Base-by-base conservation (phyloP, 2,888 invertebrate genomes). In the Diadromus collaris region DNA sequence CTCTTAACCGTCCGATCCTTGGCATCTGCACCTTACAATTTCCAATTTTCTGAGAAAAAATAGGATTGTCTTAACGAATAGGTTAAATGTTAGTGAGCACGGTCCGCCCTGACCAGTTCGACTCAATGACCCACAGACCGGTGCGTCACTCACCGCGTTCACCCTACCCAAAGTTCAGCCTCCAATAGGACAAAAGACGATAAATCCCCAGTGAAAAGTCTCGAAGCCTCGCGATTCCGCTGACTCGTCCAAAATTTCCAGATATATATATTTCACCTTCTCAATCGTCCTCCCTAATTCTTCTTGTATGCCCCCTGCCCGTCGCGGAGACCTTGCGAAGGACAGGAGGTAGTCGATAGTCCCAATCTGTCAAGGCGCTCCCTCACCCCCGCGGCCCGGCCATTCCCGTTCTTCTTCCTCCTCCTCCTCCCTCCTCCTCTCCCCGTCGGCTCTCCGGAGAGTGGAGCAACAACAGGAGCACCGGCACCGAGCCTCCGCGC, bases 301-400 rank as follows among this genome's bases (percentile, higher is more conserved):
- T 78, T 77, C 80, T 71, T 79, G 16, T 41, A 60, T 51, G 74
- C 72, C 82, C 72, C 76, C 27, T n/a, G n/a, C 32, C 60, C 46
- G 58, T 65, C 60, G 46, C 44, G 41, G 34, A 76, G 76, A 56
- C 69, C 79, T 76, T 79, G 73, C 69, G 61, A 68, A 75, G 71
- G 71, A 76, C 79, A 79, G 79, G 84, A 84, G 84, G 86, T 85
- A 85, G 87, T 87, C 84, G 87, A 86, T 86, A 88, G 85, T 87
- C 86, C 82, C 87, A 89, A 90, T 89, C 87, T 90, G 89, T 89
- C 89, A 89, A 87, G 79, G 83, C 82, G 24, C 60, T 73, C 82
- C 85, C 86, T 84, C 85, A 84, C 61, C 77, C 56, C 68, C n/a
- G n/a, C n/a, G n/a, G 46, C 70, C 38, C 54, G 19, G 54, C 60